These are phyloP conservation scores for Uromys caudimaculatus DNA, from an alignment of 2,797 vertebrate species.

Conservation along the genomic window DNA sequence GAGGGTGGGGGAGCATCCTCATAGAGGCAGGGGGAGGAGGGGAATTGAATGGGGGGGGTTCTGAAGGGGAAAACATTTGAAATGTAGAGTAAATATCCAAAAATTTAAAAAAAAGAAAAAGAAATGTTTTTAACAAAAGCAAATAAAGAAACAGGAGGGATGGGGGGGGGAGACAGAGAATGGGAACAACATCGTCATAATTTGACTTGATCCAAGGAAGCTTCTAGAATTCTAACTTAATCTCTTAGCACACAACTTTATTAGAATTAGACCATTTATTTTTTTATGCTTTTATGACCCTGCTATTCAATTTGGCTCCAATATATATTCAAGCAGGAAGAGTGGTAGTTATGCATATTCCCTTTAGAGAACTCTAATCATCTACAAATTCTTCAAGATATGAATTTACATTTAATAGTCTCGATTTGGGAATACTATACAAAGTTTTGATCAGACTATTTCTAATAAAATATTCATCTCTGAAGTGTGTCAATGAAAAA, in stretches of 20 bases:
- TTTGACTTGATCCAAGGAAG: neutral
- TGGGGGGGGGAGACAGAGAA: neutral
- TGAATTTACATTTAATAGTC: slow-evolving; percentile 62
- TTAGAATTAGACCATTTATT: slow-evolving; percentile 48
- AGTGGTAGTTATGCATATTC: neutral
- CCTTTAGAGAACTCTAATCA: slow-evolving; percentile 45
- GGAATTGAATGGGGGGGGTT: no score
- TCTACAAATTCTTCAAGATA: slow-evolving; percentile 34
- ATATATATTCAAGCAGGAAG: neutral
- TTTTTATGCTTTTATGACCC: slow-evolving; percentile 38
- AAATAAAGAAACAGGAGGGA: neutral
- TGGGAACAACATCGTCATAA: neutral
- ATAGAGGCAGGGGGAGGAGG: no score
- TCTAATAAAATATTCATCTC: slow-evolving; percentile 46
- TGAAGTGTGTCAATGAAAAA: slow-evolving; percentile 52
- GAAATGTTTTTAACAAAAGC: neutral
- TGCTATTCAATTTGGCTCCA: neutral
- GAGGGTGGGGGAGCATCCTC: no score
- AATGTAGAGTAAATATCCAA: no score
- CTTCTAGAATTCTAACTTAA: slow-evolving; percentile 45
- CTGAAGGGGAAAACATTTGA: no score
- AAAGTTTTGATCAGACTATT: slow-evolving; percentile 49
- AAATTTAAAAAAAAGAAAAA: neutral
- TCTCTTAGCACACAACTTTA: slow-evolving; percentile 21
- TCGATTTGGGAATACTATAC: slow-evolving; percentile 9